Evolutionary conservation across 2,113 vertebrate genomes (phyloP), one percentile per base, ranked within the genome.

Genomic region (Macroglossus sobrinus): DNA sequence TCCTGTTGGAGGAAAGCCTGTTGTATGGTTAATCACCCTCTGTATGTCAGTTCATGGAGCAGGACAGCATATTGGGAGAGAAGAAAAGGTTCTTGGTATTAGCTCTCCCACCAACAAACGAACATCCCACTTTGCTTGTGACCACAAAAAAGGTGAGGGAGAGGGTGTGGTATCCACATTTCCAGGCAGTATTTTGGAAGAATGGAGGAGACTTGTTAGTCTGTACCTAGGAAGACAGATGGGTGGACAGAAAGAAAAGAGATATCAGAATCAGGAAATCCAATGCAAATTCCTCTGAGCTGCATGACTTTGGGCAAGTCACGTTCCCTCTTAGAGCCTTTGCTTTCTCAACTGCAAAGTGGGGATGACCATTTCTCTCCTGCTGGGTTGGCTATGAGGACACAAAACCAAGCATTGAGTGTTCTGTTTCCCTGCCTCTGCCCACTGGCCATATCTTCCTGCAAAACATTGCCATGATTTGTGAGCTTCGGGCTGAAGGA

Each of bases 91-190:
- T n/a, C 13, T n/a, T 55, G 8, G 10, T 28, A 18, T 68, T 9
- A 9, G 13, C 71, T 84, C 18, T 38, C 64, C 21, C 5, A 22
- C 69, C 1, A 71, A 55, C n/a, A 50, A 28, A 47, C 0, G 7
- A 66, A 7, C 1, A 3, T 15, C 47, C 38, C 38, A 16, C 45
- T 71, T 50, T 40, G 26, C n/a, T 55, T 28, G 24, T 22, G 55
- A 92, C n/a, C 26, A 40, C 35, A 30, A 16, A 35, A 38, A 81
- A 45, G 30, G 35, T 0, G 2, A 64, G 19, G 30, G 24, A n/a
- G 6, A 22, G 14, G 5, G 8, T 38, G 7, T 7, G n/a, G 1
- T 3, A 4, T 0, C 14, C 4, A 61, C 28, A n/a, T 63, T 33
- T 24, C 43, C 61, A 59, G 28, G 11, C 9, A 22, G 78, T 2